Evolutionary conservation across 37 sponge, comb jelly and placozoan genomes (phyloP).

Genomic region (Crambe crambe): DNA sequence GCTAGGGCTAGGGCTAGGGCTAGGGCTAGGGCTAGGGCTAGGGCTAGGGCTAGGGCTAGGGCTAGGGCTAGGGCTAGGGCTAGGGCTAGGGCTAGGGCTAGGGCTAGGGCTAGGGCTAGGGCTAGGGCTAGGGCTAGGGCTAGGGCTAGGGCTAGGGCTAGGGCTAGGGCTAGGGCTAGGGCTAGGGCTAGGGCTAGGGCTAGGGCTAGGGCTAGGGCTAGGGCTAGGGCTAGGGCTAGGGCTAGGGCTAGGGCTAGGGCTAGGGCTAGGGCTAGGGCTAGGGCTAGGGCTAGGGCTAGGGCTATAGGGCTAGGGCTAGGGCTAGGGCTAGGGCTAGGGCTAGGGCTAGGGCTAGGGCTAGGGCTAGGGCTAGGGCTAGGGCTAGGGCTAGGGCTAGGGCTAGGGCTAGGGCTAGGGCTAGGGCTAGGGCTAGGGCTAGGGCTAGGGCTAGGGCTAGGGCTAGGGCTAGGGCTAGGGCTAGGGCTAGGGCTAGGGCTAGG

Average conservation of each 20-base stretch:
- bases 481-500: no score
- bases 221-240: constrained; percentile 1
- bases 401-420: no score
- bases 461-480: no score
- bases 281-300: constrained; percentile 1
- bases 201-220: constrained; percentile 1
- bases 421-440: no score
- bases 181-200: constrained; percentile 1
- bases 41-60: constrained; percentile 1
- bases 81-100: constrained; percentile 1
- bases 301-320: constrained; percentile 1
- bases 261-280: constrained; percentile 1
- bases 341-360: no score
- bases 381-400: no score
- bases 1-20: constrained; percentile 1
- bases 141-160: constrained; percentile 1
- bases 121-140: constrained; percentile 1
- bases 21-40: constrained; percentile 1
- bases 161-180: constrained; percentile 1
- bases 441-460: no score
- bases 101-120: constrained; percentile 1
- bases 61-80: constrained; percentile 1
- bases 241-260: constrained; percentile 1
- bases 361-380: no score
- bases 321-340: constrained; percentile 1